phyloP scores from a whole-genome alignment of 2,888 invertebrate genomes.

The Pyrochroa serraticornis region DNA sequence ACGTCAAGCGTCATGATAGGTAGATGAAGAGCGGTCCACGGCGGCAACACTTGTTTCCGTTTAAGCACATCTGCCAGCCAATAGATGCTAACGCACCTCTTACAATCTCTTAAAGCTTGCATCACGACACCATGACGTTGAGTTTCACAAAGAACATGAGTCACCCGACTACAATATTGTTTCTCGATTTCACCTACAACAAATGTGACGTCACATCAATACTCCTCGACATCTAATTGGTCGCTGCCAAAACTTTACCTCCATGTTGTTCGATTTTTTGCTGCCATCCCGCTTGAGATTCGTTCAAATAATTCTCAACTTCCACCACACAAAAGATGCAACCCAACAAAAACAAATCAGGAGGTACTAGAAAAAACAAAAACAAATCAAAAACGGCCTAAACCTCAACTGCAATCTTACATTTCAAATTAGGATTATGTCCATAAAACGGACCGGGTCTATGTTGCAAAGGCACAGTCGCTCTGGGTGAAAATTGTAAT shows the following conservation, averaged over 20 bases:
- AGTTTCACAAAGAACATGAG: constrained; percentile 90
- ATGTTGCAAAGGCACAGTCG: constrained; percentile 61
- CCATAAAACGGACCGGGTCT: constrained; percentile 80
- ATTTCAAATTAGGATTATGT: constrained; percentile 88
- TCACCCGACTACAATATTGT: constrained; percentile 83
- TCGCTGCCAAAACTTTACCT: too few species aligned
- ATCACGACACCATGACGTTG: constrained; percentile 90
- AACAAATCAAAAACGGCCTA: constrained; percentile 5
- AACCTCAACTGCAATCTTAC: constrained; percentile 42
- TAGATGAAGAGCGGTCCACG: constrained; percentile 93
- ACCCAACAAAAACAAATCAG: constrained; percentile 87
- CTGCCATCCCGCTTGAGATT: constrained; percentile 53
- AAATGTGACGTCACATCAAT: too few species aligned
- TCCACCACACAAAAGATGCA: constrained; percentile 82
- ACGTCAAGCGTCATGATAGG: constrained; percentile 71
- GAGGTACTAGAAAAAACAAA: too few species aligned
- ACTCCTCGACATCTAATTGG: too few species aligned
- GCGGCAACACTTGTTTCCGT: constrained; percentile 85
- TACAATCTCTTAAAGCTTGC: constrained; percentile 75
- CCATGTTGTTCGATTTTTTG: constrained; percentile 56
- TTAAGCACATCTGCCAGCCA: constrained; percentile 92
- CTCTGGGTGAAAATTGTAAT: constrained; percentile 58
- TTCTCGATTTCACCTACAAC: constrained; percentile 81
- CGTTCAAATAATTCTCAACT: constrained; percentile 50
- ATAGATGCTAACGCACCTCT: constrained; percentile 79